Base-by-base conservation (phyloP, 1,140 invertebrate species). In the Paralvinella palmiformis region DNA sequence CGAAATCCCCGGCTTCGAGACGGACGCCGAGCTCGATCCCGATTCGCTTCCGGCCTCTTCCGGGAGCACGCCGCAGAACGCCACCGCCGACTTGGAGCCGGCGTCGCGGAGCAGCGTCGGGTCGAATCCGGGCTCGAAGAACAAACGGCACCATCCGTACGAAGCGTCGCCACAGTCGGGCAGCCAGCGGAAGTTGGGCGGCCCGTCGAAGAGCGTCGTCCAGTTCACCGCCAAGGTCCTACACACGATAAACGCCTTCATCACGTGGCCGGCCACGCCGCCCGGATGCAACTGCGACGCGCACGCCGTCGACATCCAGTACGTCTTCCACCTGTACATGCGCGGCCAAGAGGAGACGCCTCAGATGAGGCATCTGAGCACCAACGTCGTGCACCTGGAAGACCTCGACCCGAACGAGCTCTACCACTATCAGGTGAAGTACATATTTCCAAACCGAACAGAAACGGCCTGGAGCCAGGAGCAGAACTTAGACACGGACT, bases 361-460 rank as follows among this genome's bases (percentile, higher is more conserved):
- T 35, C 36, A 48, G n/a, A 59, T 24, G 22, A 22, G 53, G 20
- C 45, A 31, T 45, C 31, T 59, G 1, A 15, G 24, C 13, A 55
- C 59, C 10, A 59, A 64, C 63, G n/a, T 64, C 35, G 63, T 31
- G n/a, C 31, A 60, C 7, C 15, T 64, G 36, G 55, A 59, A 32
- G 32, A 64, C 35, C 44, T 64, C 27, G 55, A 37, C 22, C 32
- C 57, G 22, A 59, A 64, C 22, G 15, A 27, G 3, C 45, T 60
- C 27, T 64, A 64, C 44, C n/a, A 29, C n/a, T 64, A 64, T 33
- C 63, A 64, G 57, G 57, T 64, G 6, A 59, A 64, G 57, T 64
- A 64, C 45, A 37, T 64, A n/a, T 15, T 59, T 35, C 56, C 45
- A 17, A 48, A 32, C 36, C 20, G 36, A n/a, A 33, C 36, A 5